phyloP scores from a whole-genome alignment of 1,140 invertebrate genomes.

The Zaprionus kolodkinae region DNA sequence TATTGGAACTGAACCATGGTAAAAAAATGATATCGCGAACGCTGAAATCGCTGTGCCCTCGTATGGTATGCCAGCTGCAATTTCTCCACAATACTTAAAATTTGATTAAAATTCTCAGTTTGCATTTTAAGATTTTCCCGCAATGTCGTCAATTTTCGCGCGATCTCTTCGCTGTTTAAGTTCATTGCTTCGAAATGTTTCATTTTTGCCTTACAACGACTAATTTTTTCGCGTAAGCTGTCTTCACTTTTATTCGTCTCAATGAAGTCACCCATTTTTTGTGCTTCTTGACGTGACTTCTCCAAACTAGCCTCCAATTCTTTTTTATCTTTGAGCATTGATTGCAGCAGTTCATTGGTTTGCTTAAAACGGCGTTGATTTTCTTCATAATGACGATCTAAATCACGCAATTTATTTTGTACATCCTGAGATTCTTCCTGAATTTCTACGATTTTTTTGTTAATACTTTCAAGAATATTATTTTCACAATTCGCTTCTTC shows the following conservation, averaged over 20 bases:
- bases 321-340: constrained; percentile 27
- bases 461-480: constrained; percentile 30
- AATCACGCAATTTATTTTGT: constrained; percentile 39
- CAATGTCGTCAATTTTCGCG: constrained; percentile 32
- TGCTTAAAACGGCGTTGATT: constrained; percentile 49
- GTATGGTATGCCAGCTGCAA: constrained; percentile 55
- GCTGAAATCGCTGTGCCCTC: constrained; percentile 52
- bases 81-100: constrained; percentile 47
- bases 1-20: constrained; percentile 68
- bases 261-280: constrained; percentile 60
- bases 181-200: constrained; percentile 55
- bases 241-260: constrained; percentile 51
- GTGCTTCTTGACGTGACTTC: constrained; percentile 31
- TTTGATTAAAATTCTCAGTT: background rate
- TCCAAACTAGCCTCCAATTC: constrained; percentile 39
- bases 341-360: constrained; percentile 42
- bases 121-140: constrained; percentile 13
- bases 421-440: constrained; percentile 42
- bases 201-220: constrained; percentile 63
- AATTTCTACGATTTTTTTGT: constrained; percentile 26
- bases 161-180: constrained; percentile 45
- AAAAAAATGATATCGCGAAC: constrained; percentile 60
- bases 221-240: constrained; percentile 50
- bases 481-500: constrained; percentile 22
- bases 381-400: constrained; percentile 56